Percentiles rank a stretch among this genome's conserved stretches.
These are phyloP conservation scores for Colinus virginianus DNA, from an alignment of 2,113 vertebrate species.

Conservation along the genomic window DNA sequence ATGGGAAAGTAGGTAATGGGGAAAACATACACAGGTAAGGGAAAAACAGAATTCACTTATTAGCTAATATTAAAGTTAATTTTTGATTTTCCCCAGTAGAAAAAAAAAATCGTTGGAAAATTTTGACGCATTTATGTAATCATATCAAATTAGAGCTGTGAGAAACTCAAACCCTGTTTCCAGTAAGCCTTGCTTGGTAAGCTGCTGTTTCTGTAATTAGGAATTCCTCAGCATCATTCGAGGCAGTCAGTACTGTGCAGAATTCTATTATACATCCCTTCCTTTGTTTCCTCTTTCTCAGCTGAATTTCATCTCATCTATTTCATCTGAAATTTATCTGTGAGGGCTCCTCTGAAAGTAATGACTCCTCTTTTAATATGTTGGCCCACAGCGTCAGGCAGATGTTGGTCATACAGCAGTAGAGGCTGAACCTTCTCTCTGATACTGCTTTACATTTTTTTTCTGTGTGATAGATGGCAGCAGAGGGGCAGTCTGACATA, in stretches of 20 bases:
- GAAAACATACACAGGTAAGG: background rate
- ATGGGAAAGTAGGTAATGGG: background rate
- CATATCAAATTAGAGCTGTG: background rate
- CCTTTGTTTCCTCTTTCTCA: background rate
- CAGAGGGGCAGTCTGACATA: too few species aligned
- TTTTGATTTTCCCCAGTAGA: background rate
- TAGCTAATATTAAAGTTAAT: background rate
- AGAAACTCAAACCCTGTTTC: background rate
- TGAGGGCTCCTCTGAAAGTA: too few species aligned
- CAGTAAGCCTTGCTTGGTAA: background rate
- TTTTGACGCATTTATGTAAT: background rate
- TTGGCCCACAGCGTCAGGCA: too few species aligned
- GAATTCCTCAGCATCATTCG: background rate
- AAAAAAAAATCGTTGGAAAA: background rate
- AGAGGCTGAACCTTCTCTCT: too few species aligned
- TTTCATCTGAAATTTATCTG: background rate
- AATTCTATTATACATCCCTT: background rate
- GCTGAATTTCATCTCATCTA: background rate
- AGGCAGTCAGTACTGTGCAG: background rate
- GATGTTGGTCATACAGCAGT: too few species aligned
- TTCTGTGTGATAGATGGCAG: too few species aligned
- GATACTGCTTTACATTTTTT: too few species aligned
- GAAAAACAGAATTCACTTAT: background rate
- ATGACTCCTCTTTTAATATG: too few species aligned
- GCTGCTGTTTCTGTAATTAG: background rate